phyloP scores from a whole-genome alignment of 2,797 vertebrate species.

The Phaenicophaeus curvirostris region DNA sequence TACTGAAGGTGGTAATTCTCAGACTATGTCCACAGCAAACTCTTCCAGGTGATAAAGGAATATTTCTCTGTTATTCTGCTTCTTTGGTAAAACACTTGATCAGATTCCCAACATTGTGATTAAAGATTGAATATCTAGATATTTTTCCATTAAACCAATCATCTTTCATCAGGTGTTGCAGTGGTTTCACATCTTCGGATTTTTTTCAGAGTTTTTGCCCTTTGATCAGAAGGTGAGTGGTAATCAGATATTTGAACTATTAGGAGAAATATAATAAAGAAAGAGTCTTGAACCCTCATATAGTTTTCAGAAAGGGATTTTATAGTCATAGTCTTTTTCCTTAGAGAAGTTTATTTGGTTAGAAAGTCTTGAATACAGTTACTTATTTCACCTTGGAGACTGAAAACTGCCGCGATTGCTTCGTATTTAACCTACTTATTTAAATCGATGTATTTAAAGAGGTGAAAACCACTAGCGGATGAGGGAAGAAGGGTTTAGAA shows the following conservation, averaged over 20 bases:
- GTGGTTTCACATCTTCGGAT: background rate
- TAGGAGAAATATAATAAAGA: background rate
- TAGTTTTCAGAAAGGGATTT: background rate
- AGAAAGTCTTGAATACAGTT: background rate
- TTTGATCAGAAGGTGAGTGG: background rate
- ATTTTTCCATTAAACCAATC: background rate
- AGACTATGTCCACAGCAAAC: background rate
- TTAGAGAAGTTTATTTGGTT: background rate
- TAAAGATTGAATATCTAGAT: background rate
- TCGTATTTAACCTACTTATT: constrained; percentile 6
- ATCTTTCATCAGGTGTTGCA: background rate
- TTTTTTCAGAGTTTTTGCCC: background rate
- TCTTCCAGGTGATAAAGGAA: background rate
- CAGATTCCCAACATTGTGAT: background rate
- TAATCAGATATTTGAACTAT: background rate
- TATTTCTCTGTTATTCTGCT: background rate
- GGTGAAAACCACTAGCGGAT: constrained; percentile 8
- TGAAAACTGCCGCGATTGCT: background rate
- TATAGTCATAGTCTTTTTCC: background rate
- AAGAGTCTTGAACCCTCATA: background rate
- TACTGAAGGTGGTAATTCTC: background rate
- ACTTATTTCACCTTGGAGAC: constrained; percentile 25
- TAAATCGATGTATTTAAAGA: constrained; percentile 39
- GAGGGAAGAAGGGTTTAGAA: constrained; percentile 3
- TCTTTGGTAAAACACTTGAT: background rate